Conservation (phyloP, 2,797 vertebrate genomes). For the Diglossa cyanea region DNA sequence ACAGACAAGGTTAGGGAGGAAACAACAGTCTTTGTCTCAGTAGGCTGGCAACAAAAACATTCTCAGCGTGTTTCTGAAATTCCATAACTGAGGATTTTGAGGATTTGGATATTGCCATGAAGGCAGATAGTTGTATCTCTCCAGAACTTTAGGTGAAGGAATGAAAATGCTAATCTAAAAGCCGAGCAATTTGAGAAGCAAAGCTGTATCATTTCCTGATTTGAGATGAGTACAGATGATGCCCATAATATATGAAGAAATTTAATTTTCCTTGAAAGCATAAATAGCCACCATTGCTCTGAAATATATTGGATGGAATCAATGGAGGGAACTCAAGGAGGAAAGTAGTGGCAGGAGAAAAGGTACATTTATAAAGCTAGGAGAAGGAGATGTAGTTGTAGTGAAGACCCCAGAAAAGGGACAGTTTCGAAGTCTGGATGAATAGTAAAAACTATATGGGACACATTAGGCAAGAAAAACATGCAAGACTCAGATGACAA, state of each 20-base stretch:
- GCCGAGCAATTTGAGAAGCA: not conserved
- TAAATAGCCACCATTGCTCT: not conserved
- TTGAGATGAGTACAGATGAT: not conserved
- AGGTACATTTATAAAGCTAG: not conserved
- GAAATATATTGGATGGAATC: not conserved
- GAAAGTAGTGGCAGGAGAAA: not conserved
- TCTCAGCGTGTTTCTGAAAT: not conserved
- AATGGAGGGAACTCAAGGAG: not conserved
- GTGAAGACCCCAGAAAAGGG: not conserved
- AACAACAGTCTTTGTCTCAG: not conserved
- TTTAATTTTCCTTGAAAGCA: not conserved
- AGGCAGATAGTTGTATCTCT: not conserved
- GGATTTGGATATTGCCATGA: not conserved
- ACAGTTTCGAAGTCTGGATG: not conserved
- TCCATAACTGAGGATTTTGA: not conserved
- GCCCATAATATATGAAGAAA: not conserved
- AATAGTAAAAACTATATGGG: not conserved
- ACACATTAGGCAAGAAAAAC: not conserved
- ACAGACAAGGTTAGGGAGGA: not conserved
- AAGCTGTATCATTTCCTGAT: not conserved
- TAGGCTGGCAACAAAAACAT: not conserved
- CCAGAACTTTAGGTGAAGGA: not conserved
- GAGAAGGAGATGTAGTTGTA: not conserved
- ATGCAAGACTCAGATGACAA: not conserved
- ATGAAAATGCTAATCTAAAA: not conserved